Percentiles rank a stretch among this genome's conserved stretches.
Conservation (phyloP, 2,797 vertebrate species). For the Knipowitschia caucasica region DNA sequence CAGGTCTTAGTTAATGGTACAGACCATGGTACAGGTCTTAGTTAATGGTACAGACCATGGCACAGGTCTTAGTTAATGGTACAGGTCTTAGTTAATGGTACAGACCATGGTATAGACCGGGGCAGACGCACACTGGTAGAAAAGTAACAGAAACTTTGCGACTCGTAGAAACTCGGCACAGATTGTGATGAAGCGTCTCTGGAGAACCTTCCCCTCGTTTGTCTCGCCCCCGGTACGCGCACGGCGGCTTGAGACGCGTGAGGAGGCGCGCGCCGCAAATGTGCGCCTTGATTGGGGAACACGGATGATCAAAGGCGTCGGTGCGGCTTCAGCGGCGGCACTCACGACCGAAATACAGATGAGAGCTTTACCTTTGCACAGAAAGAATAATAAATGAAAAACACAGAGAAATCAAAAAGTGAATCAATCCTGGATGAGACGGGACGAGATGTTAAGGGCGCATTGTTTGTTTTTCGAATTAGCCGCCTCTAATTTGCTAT, state of each 20-base stretch:
- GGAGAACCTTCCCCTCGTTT: constrained; percentile 70
- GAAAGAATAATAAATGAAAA: constrained; percentile 77
- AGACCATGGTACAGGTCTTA: too few relatives aligned
- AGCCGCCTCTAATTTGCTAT: constrained; percentile 80
- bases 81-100: too few relatives aligned
- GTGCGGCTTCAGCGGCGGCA: too few relatives aligned
- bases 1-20: too few relatives aligned
- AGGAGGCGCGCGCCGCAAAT: constrained; percentile 57
- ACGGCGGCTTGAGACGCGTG: constrained; percentile 62
- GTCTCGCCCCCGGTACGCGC: constrained; percentile 71
- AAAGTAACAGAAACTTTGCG: too few relatives aligned
- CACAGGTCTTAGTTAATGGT: too few relatives aligned
- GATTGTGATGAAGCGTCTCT: constrained; percentile 46
- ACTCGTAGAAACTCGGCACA: too few relatives aligned
- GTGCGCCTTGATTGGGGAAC: constrained; percentile 73
- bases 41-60: too few relatives aligned
- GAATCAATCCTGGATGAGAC: constrained; percentile 67
- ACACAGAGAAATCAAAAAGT: constrained; percentile 45
- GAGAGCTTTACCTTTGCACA: constrained; percentile 69
- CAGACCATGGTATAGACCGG: too few relatives aligned
- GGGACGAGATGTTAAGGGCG: constrained; percentile 54
- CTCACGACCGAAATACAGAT: constrained; percentile 44
- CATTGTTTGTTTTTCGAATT: constrained; percentile 73
- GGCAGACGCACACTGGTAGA: too few relatives aligned
- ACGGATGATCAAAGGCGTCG: constrained; percentile 73